Evolutionary conservation across 2,113 vertebrate genomes (phyloP), one percentile per base, ranked within the genome.

Genomic region (Prunella himalayana): DNA sequence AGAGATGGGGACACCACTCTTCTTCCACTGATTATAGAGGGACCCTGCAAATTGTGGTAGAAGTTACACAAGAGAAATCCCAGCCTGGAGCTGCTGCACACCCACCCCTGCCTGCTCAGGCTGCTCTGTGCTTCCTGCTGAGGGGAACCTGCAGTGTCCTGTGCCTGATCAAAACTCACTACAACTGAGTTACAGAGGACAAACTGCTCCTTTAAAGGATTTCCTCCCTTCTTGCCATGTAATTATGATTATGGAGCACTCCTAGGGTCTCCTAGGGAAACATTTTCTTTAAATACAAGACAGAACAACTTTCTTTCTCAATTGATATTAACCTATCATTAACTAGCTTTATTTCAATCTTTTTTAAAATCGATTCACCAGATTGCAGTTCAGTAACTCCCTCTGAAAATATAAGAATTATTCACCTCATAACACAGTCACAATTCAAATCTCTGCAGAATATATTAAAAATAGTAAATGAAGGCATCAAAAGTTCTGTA

Each of bases 401-500:
- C 84, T 91, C 70, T 54, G 89, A 80, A 92, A 88, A 53, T 21
- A 57, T 33, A 37, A 92, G 87, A 90, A 87, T 93, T 88, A 89
- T 65, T 75, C 56, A 82, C 47, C 91, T 94, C 50, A 13, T 85
- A 82, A 80, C 41, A 82, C 64, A 94, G 56, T 47, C 71, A 65
- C 66, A 90, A 86, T 30, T 73, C 64, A 66, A 78, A 78, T 41
- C 68, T 77, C 79, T n/a, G 68, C 82, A 94, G 76, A 51, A 37
- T 44, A 70, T 72, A 93, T 95, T 86, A 85, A 88, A 95, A 81
- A 33, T 19, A 89, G 86, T 45, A 90, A 92, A 86, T 35, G 63
- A 92, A 94, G 42, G 86, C 64, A 93, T 59, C 68, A 50, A 31
- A 88, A 78, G 71, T 42, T 83, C 68, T 88, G 51, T 20, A 73